Conservation (phyloP, 2,888 invertebrate species). For the Ryuthela nishihirai region DNA sequence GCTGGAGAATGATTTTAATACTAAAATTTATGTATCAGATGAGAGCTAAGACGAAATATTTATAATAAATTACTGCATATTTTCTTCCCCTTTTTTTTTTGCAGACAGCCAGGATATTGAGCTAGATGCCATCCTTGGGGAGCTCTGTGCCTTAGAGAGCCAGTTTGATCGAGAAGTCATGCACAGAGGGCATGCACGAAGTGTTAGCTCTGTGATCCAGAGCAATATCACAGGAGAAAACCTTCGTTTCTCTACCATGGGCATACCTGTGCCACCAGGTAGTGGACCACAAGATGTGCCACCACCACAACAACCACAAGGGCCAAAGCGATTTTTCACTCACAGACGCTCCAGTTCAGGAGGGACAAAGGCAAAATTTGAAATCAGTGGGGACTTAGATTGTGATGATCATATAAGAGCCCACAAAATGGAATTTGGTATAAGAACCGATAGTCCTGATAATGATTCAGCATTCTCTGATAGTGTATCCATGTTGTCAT, state of each 20-base stretch:
- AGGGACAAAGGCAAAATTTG: conserved; percentile 51
- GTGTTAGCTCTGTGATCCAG: conserved; percentile 28
- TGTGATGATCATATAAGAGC: conserved; percentile 39
- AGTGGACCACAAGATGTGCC: not conserved
- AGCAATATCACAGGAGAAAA: conserved; percentile 29
- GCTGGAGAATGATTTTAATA: no score
- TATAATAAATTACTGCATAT: no score
- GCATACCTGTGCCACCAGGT: conserved; percentile 14
- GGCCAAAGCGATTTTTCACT: conserved; percentile 29
- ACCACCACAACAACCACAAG: not conserved
- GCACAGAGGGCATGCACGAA: conserved; percentile 36
- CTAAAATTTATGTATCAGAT: no score
- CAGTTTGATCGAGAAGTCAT: conserved; percentile 56
- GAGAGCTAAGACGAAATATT: no score
- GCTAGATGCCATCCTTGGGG: conserved; percentile 92
- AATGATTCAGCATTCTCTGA: conserved; percentile 98
- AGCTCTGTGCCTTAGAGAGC: conserved; percentile 85
- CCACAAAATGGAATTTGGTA: conserved; percentile 45
- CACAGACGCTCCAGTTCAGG: conserved; percentile 52
- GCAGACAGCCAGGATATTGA: conserved; percentile 92
- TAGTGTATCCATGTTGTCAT: conserved; percentile 86
- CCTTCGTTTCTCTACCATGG: conserved; percentile 26
- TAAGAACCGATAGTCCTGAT: conserved; percentile 89
- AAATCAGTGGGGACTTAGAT: conserved; percentile 48
- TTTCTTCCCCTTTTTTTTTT: no score